Base-by-base conservation (phyloP, 2,888 invertebrate genomes). In the Anticlea derivata region DNA sequence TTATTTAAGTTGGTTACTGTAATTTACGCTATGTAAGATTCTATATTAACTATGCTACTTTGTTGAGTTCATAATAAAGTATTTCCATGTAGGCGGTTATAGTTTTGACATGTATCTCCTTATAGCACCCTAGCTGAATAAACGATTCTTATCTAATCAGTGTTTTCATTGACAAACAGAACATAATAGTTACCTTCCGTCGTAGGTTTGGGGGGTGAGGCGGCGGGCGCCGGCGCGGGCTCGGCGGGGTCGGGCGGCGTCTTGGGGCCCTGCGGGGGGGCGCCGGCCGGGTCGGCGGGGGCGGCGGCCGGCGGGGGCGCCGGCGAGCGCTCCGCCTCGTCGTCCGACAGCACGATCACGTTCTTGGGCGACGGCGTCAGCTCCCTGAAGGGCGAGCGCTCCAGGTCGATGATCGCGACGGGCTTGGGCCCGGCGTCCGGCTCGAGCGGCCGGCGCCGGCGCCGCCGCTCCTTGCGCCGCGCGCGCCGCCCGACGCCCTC, bases 381-480 rank as follows among this genome's bases (percentile, higher is more conserved):
- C 75, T 96, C 96, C 70, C 95, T 93, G 86, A 96, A 96, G 5
- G 96, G 97, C 48, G 96, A 96, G 60, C 95, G 93, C 72, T 96
- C 96, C 61, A 96, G 87, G 86, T 96, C 96, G 65, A 97, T 96
- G 50, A 96, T 95, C 11, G 96, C 96, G 5, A 96, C 94, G 1
- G 96, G 96, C 76, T 69, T 69, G 40, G 64, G 7, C 80, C 75
- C 7, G 63, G 68, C 26, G 61, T 31, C 45, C 59, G 47, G 35
- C 58, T 35, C 59, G 68, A 40, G 60, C 63, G 50, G 54, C 53
- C 41, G 47, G 7, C 58, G 49, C 41, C 61, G 46, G 33, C 58
- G 39, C 58, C 70, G 45, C 61, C 65, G 68, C 7, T 66, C 46
- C 63, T 63, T 6, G 66, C 49, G 65, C 65, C 17, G 69, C 61